Evolutionary conservation across 2,888 invertebrate genomes (phyloP).

Genomic region (Lacanobia wlatinum): DNA sequence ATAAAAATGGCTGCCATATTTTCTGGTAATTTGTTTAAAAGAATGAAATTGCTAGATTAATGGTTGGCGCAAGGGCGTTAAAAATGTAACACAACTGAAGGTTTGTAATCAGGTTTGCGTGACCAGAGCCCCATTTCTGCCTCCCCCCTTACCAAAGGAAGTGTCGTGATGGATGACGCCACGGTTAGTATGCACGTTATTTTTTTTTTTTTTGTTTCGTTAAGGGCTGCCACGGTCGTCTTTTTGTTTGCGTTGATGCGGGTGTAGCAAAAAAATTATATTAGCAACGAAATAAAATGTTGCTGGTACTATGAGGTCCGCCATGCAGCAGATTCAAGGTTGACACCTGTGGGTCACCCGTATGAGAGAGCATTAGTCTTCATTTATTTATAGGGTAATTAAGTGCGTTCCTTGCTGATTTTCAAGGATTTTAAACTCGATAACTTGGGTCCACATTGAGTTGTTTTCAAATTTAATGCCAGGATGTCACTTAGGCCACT

Average conservation of each 20-base stretch:
- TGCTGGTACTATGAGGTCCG: neutral
- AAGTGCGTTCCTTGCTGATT: too few species aligned
- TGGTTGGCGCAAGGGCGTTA: constrained; percentile 49
- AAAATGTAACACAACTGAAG: constrained; percentile 61
- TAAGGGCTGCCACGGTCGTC: constrained; percentile 29
- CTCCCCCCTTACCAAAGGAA: constrained; percentile 50
- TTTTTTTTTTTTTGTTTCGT: constrained; percentile 39
- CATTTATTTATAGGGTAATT: too few species aligned
- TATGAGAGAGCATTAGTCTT: too few species aligned
- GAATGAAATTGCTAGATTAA: constrained; percentile 63
- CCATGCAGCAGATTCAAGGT: neutral
- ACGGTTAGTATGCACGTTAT: constrained; percentile 55
- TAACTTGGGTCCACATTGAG: too few species aligned
- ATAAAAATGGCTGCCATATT: constrained; percentile 38
- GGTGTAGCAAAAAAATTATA: neutral
- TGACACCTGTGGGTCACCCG: too few species aligned
- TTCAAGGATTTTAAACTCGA: too few species aligned
- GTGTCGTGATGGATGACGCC: constrained; percentile 71
- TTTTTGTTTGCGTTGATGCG: constrained; percentile 21
- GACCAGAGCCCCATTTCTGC: constrained; percentile 54
- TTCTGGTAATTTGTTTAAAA: constrained; percentile 60
- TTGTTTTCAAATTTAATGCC: too few species aligned
- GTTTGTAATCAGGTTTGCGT: constrained; percentile 74
- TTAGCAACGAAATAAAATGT: constrained; percentile 8
- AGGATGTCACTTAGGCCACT: too few species aligned